Evolutionary conservation across 2,113 vertebrate species (phyloP).

Genomic region (Gnathonemus echidnorhynchus): DNA sequence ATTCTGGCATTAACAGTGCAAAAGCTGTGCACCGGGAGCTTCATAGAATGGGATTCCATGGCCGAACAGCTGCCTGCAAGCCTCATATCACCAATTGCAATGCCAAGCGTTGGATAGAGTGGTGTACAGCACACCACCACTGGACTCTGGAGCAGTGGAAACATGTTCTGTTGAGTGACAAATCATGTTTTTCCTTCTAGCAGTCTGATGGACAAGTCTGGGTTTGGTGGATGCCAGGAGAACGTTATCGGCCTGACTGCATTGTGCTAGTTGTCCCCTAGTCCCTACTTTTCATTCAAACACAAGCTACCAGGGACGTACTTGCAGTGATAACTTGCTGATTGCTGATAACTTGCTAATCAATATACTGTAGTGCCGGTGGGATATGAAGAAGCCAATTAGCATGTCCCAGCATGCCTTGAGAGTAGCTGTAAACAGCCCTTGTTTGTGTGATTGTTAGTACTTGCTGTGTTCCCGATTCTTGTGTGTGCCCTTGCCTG

Average conservation of each 20-base stretch:
- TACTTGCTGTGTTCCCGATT: background rate
- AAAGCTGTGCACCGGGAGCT: background rate
- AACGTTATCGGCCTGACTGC: background rate
- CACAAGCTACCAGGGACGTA: background rate
- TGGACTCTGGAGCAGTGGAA: background rate
- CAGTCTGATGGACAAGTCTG: background rate
- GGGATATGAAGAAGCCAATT: background rate
- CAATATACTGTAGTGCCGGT: background rate
- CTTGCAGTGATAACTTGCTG: background rate
- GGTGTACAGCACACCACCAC: background rate
- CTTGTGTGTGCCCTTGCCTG: background rate
- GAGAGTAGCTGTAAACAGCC: background rate
- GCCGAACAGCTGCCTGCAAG: background rate
- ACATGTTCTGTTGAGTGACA: background rate
- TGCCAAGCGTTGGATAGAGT: background rate
- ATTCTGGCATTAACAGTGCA: background rate
- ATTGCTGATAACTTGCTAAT: background rate
- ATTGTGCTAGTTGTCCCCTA: background rate
- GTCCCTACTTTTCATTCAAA: background rate
- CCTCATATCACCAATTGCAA: background rate
- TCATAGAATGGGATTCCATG: background rate
- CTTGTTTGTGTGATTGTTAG: background rate
- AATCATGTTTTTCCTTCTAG: background rate
- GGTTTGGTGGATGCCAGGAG: background rate
- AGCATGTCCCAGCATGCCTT: background rate